Evolutionary conservation across 2,888 invertebrate species (phyloP), one percentile per base, ranked within the genome.

Genomic region (Cerastoderma edule): DNA sequence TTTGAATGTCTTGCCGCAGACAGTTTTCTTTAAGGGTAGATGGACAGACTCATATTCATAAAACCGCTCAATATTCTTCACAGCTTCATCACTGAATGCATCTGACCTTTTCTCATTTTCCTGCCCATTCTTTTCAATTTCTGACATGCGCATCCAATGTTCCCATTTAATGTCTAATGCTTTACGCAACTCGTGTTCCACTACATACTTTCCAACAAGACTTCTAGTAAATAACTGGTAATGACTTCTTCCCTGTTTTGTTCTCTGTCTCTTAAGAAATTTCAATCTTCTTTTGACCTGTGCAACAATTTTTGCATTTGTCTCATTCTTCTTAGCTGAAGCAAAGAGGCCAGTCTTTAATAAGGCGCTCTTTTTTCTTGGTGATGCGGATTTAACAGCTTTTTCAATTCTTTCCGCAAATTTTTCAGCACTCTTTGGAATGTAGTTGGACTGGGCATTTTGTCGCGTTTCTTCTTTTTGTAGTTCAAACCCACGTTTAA

Each of bases 11-110:
- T 74, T 69, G 0, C 0, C 8, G 27, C 68, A 70, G 16, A 60
- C 70, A 30, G 57, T 66, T 57, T 48, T 68, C 24, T 75, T 75
- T 2, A n/a, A 57, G 24, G 75, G 75, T 3, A 75, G 39, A 2
- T 27, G 48, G 1, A 53, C 53, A 8, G 75, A 75, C 32, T 75
- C 75, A 44, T 64, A 44, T 53, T 39, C 22, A 30, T 71, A 71
- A 53, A 71, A 71, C 3, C 19, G 33, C 33, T 71, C 30, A 39
- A 71, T 65, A 30, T 44, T 5, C 30, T 64, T 35, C 54, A 64
- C 54, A 13, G 33, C 39, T 19, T 71, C 30, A 6, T 64, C 54
- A 39, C 19, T 4, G 22, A 71, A 54, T 30, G 71, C 50, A 71
- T 71, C 65, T 33, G 44, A 16, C 39, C 71, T 65, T 65, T 53